These are phyloP conservation scores for Bombus impatiens DNA, from an alignment of 1,140 invertebrate genomes.

Conservation along the genomic window DNA sequence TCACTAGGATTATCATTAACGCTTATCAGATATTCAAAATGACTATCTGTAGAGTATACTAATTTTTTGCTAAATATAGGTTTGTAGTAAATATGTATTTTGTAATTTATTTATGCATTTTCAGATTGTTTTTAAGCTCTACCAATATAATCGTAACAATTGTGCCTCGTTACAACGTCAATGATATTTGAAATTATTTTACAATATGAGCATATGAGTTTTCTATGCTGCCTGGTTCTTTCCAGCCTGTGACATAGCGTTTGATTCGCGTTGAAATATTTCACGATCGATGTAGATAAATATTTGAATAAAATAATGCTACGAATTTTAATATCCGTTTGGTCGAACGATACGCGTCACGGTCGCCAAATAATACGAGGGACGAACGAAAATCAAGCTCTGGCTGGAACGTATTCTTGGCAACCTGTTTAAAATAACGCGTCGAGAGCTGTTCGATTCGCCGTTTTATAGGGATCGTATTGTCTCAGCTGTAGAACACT, in stretches of 20 bases:
- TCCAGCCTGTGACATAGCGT: too few relatives aligned
- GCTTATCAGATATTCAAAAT: neutral
- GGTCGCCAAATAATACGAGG: neutral
- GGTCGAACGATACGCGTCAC: neutral
- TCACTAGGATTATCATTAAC: too few relatives aligned
- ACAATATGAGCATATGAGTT: too few relatives aligned
- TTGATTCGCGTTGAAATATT: neutral
- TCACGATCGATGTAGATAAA: neutral
- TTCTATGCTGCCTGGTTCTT: too few relatives aligned
- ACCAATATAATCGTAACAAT: neutral
- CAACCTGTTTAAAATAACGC: conserved; percentile 10
- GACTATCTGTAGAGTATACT: too few relatives aligned
- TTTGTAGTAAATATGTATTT: neutral
- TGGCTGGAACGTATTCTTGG: conserved; percentile 23
- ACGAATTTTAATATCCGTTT: neutral
- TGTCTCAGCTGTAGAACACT: neutral
- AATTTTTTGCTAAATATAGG: neutral
- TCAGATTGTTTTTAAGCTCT: neutral
- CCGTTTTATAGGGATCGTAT: neutral
- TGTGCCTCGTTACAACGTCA: neutral
- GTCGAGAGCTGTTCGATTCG: neutral
- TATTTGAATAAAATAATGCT: neutral
- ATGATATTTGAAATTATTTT: neutral
- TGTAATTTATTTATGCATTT: neutral
- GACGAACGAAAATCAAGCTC: neutral